Percentiles rank a stretch among this genome's conserved stretches.
Conservation (phyloP, 2,888 invertebrate species). For the Ophion costatus region DNA sequence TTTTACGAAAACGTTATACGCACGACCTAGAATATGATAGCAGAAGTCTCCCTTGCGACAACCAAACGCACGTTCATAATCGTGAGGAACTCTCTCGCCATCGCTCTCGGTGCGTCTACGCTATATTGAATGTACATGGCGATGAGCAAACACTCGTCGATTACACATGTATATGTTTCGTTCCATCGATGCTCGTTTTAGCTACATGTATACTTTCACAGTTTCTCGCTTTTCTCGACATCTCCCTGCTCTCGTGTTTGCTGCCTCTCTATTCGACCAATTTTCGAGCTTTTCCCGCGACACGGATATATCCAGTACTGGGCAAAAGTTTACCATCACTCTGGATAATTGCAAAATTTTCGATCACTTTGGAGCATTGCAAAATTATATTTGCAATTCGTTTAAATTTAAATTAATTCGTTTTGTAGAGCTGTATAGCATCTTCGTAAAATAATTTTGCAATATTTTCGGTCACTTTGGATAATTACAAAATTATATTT, state of each 20-base stretch:
- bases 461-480: too few relatives aligned
- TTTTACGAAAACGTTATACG: conserved; percentile 41
- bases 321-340: too few relatives aligned
- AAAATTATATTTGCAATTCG: too few relatives aligned
- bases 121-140: conserved; percentile 33
- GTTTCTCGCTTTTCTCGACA: conserved; percentile 16
- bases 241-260: conserved; percentile 6
- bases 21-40: conserved; percentile 61
- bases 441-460: too few relatives aligned
- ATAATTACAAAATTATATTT: too few relatives aligned
- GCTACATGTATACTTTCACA: not conserved
- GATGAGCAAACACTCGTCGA: conserved; percentile 56
- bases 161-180: conserved; percentile 30
- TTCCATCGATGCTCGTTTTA: conserved; percentile 38
- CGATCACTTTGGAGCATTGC: too few relatives aligned
- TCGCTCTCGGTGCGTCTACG: conserved; percentile 34
- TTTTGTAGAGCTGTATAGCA: too few relatives aligned
- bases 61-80: conserved; percentile 24
- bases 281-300: not conserved
- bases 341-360: too few relatives aligned
- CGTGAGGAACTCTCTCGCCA: conserved; percentile 51
- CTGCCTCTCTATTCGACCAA: not conserved
- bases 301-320: too few relatives aligned
- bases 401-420: too few relatives aligned
- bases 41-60: conserved; percentile 22